Evolutionary conservation across 64 coral and sea anemone genomes (phyloP), one percentile per base, ranked within the genome.

Genomic region (Actinia tenebrosa): DNA sequence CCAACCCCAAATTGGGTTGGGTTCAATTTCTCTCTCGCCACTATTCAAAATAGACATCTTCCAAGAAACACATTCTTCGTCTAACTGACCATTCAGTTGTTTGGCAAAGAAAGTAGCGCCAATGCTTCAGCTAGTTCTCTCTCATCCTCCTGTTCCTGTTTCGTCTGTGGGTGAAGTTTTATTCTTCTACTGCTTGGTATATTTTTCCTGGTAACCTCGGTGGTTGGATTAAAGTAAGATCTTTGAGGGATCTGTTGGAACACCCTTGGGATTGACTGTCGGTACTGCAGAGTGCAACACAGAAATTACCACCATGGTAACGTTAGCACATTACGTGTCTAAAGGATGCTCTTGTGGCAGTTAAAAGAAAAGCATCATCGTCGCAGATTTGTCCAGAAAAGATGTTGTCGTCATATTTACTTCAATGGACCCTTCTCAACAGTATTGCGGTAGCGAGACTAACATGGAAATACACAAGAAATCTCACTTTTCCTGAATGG

Each of bases 41-140:
- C 7, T 50, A 50, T 50, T 50, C 7, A 50, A 50, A 50, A 50
- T 50, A 50, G 3, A 50, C 3, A 50, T 50, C 47, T 50, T 50
- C 30, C 47, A 50, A 50, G 4, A 50, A 50, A 50, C 3, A 50
- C 3, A 50, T 8, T 1, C 47, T 50, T 50, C 47, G 23, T 1
- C 26, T 72, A 42, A 30, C 11, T 15, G 11, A 30, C 11, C 25
- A 75, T 75, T 75, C 69, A 75, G 23, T 79, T 20, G 44, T 18
- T 85, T 7, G 83, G 83, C 18, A 85, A 63, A 6, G 83, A 85
- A 20, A 85, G 83, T 19, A 85, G 26, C 42, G 83, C 83, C 50
- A 85, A n/a, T 19, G 83, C 83, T 64, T 85, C 83, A 42, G 83
- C 83, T 8, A 85, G 60, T 63, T 85, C 83, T 85, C n/a, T 85